phyloP scores from a whole-genome alignment of 2,888 invertebrate genomes.

The Trachelus stipa region DNA sequence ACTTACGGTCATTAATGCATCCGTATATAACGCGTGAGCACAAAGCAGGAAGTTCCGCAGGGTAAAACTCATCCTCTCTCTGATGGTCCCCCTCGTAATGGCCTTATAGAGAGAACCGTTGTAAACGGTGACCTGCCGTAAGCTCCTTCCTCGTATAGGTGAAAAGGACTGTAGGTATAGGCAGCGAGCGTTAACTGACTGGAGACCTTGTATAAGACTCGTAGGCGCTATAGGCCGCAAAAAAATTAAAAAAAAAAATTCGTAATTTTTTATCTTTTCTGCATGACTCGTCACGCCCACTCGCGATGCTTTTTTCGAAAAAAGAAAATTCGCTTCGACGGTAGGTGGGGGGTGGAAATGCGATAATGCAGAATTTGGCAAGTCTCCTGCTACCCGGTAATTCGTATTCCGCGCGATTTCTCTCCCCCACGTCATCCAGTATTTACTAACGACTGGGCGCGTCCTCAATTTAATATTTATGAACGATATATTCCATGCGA shows the following conservation, averaged over 20 bases:
- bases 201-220: too few relatives aligned
- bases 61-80: slow-evolving; percentile 1
- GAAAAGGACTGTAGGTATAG: too few relatives aligned
- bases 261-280: too few relatives aligned
- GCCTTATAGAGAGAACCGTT: slow-evolving; percentile 27
- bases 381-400: slow-evolving; percentile 17
- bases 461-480: slow-evolving; percentile 29
- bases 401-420: slow-evolving; percentile 31
- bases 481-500: not conserved
- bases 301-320: too few relatives aligned
- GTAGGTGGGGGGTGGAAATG: not conserved
- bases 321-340: too few relatives aligned
- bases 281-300: too few relatives aligned
- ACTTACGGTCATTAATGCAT: slow-evolving; percentile 44
- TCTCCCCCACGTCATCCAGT: slow-evolving; percentile 33
- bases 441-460: slow-evolving; percentile 36
- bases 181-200: too few relatives aligned
- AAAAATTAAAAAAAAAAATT: too few relatives aligned
- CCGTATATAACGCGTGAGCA: slow-evolving; percentile 40
- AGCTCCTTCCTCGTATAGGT: too few relatives aligned
- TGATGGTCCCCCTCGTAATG: slow-evolving; percentile 24
- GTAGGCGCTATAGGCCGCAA: too few relatives aligned
- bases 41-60: slow-evolving; percentile 36
- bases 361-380: slow-evolving; percentile 21
- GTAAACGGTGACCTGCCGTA: too few relatives aligned